Percentiles rank a stretch among this genome's conserved stretches.
These are phyloP conservation scores for Maniola hyperantus DNA, from an alignment of 2,888 invertebrate species.

Conservation along the genomic window DNA sequence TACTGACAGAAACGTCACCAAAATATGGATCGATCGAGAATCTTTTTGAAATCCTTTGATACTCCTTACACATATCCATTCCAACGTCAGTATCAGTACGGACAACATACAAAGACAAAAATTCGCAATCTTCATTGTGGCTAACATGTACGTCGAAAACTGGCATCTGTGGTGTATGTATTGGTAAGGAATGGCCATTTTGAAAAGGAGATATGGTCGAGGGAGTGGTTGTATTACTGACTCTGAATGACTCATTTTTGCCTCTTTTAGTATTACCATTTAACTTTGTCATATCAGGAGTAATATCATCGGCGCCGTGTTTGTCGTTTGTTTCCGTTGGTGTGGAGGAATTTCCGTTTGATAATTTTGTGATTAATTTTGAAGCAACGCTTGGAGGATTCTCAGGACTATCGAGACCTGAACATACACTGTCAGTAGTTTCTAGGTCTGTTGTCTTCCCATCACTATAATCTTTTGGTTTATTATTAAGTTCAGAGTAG, in stretches of 20 bases:
- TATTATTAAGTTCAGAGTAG: slow-evolving; percentile 58
- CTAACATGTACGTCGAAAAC: slow-evolving; percentile 73
- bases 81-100: slow-evolving; percentile 75
- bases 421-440: slow-evolving; percentile 70
- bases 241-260: slow-evolving; percentile 69
- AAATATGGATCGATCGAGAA: slow-evolving; percentile 75
- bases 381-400: slow-evolving; percentile 63
- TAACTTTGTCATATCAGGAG: slow-evolving; percentile 68
- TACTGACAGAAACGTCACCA: slow-evolving; percentile 70
- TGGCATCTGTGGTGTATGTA: slow-evolving; percentile 68
- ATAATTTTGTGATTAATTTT: slow-evolving; percentile 73
- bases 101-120: slow-evolving; percentile 71
- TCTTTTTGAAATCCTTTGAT: slow-evolving; percentile 74
- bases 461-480: slow-evolving; percentile 52
- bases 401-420: slow-evolving; percentile 68
- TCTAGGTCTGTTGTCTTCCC: slow-evolving; percentile 71
- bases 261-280: slow-evolving; percentile 57
- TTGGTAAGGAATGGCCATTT: slow-evolving; percentile 72
- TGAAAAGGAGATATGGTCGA: slow-evolving; percentile 77
- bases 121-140: slow-evolving; percentile 75
- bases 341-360: slow-evolving; percentile 75
- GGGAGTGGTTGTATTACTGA: slow-evolving; percentile 71
- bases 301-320: slow-evolving; percentile 58
- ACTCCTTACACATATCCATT: slow-evolving; percentile 75
- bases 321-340: slow-evolving; percentile 61